Evolutionary conservation across 2,888 invertebrate species (phyloP).

Genomic region (Noctuana brunneofusca): DNA sequence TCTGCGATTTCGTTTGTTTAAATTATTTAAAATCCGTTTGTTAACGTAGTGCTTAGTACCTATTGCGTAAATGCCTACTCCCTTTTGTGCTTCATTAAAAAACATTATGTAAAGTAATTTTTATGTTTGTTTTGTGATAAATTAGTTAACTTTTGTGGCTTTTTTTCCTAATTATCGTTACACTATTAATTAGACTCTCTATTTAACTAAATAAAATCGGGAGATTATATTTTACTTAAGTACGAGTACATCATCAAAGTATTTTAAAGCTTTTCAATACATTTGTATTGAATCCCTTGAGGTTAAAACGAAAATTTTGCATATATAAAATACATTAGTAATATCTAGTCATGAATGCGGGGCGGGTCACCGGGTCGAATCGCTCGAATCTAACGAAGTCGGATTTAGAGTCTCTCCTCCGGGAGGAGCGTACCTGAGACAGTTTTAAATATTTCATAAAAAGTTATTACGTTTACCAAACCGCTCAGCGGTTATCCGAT

Average conservation of each 20-base stretch:
- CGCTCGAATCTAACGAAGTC: constrained; percentile 39
- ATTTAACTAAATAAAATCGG: too few relatives aligned
- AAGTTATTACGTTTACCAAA: constrained; percentile 37
- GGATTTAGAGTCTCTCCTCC: constrained; percentile 35
- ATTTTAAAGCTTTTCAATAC: background rate
- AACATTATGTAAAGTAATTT: too few relatives aligned
- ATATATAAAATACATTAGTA: constrained; percentile 36
- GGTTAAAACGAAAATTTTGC: constrained; percentile 15
- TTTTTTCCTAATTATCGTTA: too few relatives aligned
- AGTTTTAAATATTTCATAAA: constrained; percentile 39
- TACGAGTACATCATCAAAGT: background rate
- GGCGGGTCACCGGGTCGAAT: constrained; percentile 41
- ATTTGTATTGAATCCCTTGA: background rate
- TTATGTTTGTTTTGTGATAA: too few relatives aligned
- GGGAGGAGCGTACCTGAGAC: constrained; percentile 36
- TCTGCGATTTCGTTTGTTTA: too few relatives aligned
- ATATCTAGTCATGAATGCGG: constrained; percentile 39
- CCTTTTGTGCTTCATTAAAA: too few relatives aligned
- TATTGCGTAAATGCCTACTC: too few relatives aligned
- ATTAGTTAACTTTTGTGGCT: too few relatives aligned
- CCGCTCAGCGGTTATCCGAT: constrained; percentile 35
- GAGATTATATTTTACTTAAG: too few relatives aligned
- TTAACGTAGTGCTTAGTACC: too few relatives aligned
- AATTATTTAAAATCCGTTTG: too few relatives aligned
- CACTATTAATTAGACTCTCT: too few relatives aligned